Percentiles rank a stretch among this genome's conserved stretches.
Evolutionary conservation across 1,140 invertebrate species (phyloP).

Genomic region (Carposina sasakii): DNA sequence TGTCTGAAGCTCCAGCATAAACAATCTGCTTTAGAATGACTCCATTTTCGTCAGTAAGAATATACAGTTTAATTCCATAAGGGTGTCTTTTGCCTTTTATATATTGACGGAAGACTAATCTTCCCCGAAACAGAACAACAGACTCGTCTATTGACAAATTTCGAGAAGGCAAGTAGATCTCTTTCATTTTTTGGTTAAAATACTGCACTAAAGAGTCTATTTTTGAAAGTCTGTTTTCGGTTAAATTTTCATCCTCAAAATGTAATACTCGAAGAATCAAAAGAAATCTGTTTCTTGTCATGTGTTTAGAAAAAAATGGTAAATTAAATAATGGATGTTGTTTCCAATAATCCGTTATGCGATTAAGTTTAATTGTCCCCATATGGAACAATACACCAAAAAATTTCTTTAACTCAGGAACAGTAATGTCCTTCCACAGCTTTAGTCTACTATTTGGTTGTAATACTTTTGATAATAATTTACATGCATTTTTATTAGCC

Average conservation of each 20-base stretch:
- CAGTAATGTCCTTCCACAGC: slow-evolving; percentile 29
- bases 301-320: slow-evolving; percentile 29
- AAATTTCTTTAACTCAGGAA: slow-evolving; percentile 34
- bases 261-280: slow-evolving; percentile 38
- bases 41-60: slow-evolving; percentile 42
- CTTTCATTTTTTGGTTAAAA: slow-evolving; percentile 34
- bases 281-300: slow-evolving; percentile 41
- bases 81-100: slow-evolving; percentile 47
- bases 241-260: slow-evolving; percentile 21
- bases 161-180: slow-evolving; percentile 39
- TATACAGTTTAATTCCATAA: slow-evolving; percentile 55
- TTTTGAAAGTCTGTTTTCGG: slow-evolving; percentile 24
- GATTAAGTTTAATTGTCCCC: slow-evolving; percentile 34
- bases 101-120: slow-evolving; percentile 48
- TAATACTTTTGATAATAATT: no score
- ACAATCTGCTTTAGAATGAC: slow-evolving; percentile 31
- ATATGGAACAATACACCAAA: slow-evolving; percentile 43
- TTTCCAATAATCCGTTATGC: slow-evolving; percentile 45
- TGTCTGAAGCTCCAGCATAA: slow-evolving; percentile 22
- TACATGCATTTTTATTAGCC: no score
- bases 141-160: slow-evolving; percentile 50
- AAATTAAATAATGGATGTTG: slow-evolving; percentile 32
- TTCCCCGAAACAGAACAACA: slow-evolving; percentile 50
- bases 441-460: no score
- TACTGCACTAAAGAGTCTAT: slow-evolving; percentile 22